Evolutionary conservation across 2,113 vertebrate species (phyloP).

Genomic region (Anoplopoma fimbria): DNA sequence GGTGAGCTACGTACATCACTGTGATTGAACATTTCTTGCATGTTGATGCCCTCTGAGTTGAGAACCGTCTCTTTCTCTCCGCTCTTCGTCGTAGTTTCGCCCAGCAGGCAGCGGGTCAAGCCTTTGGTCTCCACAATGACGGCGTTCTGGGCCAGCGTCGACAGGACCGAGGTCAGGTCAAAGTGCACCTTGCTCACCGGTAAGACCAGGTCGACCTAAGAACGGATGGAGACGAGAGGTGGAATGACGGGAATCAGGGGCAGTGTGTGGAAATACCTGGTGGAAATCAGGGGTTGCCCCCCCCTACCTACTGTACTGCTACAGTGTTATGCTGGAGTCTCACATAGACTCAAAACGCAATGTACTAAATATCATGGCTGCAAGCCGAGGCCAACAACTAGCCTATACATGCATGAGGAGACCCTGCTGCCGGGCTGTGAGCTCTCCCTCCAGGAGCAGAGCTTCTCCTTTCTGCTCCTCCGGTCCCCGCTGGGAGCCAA

Average conservation of each 20-base stretch:
- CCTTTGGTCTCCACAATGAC: constrained; percentile 91
- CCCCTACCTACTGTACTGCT: too few species aligned
- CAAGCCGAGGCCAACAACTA: too few species aligned
- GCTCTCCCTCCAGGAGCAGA: too few species aligned
- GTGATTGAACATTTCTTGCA: constrained; percentile 90
- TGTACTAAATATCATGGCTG: too few species aligned
- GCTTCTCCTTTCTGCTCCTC: too few species aligned
- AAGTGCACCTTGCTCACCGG: constrained; percentile 91
- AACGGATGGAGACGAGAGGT: neutral
- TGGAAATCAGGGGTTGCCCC: too few species aligned
- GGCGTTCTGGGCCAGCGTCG: constrained; percentile 82
- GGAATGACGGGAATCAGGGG: neutral
- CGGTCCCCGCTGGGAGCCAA: too few species aligned
- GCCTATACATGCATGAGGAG: too few species aligned
- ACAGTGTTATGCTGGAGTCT: too few species aligned
- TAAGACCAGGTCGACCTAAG: constrained; percentile 87
- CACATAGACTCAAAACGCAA: too few species aligned
- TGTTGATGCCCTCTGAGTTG: constrained; percentile 95
- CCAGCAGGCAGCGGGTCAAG: constrained; percentile 92
- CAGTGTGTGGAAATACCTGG: too few species aligned
- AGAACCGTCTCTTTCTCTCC: constrained; percentile 86
- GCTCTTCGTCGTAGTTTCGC: constrained; percentile 80
- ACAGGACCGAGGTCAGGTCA: constrained; percentile 90
- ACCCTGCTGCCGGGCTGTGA: too few species aligned
- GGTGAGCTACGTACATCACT: constrained; percentile 81